Base-by-base conservation (phyloP, 2,888 invertebrate genomes). In the Resseliella maxima region DNA sequence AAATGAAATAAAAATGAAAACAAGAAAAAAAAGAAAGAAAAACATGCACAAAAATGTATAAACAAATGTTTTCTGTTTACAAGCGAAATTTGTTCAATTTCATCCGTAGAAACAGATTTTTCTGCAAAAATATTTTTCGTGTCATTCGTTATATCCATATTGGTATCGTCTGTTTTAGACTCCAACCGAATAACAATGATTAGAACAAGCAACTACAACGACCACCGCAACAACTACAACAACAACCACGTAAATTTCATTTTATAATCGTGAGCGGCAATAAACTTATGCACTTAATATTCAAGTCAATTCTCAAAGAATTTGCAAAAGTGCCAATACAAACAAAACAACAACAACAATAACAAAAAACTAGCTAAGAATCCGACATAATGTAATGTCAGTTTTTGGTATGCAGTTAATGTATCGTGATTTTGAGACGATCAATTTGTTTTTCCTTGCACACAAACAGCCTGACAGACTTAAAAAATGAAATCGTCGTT, bases 31-130 rank as follows among this genome's bases (percentile, higher is more conserved):
- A 18, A 18, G 5, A 50, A 10, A 18, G 15, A 12, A 18, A 18
- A 50, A 50, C 50, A 41, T 5, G 41, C 8, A 18, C 46, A 18
- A 2, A 24, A 12, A 41, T 41, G 59, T 6, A 10, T 24, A 59
- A n/a, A 59, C 59, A 59, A 59, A 59, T 59, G n/a, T n/a, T 59
- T 59, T 59, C 3, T 59, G 10, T 59, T 59, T 59, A 59, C 24
- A 50, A 50, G 8, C 46, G 18, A 15, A 5, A 41, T 41, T 8
- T 12, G 12, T 1, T 50, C 2, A 15, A 15, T 50, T 50, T 50
- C 18, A 50, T 6, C 8, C 1, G 8, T 18, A 18, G 8, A 18
- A 6, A 50, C 46, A 41, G 12, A 41, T 41, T 41, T 8, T 41
- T 8, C 5, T 41, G 41, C 41, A 41, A 41, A 41, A 41, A 41